Percentiles rank a stretch among this genome's conserved stretches.
Evolutionary conservation across 2,888 invertebrate genomes (phyloP).

Genomic region (Nephrotoma guestfalica): DNA sequence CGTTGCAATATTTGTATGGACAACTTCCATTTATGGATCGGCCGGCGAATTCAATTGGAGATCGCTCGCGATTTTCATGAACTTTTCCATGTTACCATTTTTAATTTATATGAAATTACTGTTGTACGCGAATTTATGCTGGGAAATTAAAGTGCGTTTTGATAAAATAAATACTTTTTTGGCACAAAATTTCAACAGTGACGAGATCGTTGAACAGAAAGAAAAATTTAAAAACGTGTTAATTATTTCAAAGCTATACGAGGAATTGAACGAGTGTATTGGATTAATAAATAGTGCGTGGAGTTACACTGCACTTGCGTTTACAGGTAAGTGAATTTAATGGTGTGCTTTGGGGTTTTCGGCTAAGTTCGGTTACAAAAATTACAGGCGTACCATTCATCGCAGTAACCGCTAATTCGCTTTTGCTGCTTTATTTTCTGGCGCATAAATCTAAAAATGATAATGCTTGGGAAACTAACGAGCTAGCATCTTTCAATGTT

Average conservation of each 20-base stretch:
- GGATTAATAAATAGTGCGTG: background rate
- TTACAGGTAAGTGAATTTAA: background rate
- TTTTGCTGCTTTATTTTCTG: background rate
- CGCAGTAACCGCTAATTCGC: background rate
- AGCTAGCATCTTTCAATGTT: too few relatives aligned
- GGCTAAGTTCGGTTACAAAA: background rate
- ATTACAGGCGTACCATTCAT: background rate
- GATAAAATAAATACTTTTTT: background rate
- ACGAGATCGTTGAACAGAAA: background rate
- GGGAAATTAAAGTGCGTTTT: background rate
- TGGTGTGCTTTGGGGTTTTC: background rate
- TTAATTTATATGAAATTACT: background rate
- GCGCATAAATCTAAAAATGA: background rate
- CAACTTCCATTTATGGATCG: background rate
- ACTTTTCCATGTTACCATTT: background rate
- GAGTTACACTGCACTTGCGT: background rate
- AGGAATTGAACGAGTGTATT: background rate
- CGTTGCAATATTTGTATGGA: background rate
- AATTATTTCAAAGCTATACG: background rate
- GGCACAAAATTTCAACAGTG: background rate
- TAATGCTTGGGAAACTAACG: background rate
- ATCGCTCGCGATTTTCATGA: background rate
- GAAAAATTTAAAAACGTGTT: background rate
- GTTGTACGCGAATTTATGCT: background rate
- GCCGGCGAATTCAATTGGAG: background rate